Percentiles rank a stretch among this genome's conserved stretches.
These are phyloP conservation scores for Psix sp. DNA, from an alignment of 1,140 invertebrate genomes.

Conservation along the genomic window DNA sequence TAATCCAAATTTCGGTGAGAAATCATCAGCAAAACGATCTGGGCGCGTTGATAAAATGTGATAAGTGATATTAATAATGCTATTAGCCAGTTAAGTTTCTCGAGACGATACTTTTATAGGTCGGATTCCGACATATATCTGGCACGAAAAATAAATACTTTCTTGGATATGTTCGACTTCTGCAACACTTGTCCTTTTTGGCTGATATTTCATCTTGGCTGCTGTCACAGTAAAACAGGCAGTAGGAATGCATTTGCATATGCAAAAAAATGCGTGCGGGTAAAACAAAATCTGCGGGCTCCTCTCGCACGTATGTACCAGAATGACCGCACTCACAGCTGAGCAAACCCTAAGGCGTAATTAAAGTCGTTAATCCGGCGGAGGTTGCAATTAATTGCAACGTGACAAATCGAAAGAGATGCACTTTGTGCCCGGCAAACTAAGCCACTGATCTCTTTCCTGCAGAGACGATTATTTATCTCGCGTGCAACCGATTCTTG, in stretches of 20 bases:
- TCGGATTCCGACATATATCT: constrained; percentile 59
- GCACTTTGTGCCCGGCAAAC: constrained; percentile 56
- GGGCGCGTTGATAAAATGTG: constrained; percentile 27
- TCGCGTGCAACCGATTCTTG: constrained; percentile 55
- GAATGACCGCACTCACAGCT: constrained; percentile 40
- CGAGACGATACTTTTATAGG: constrained; percentile 24
- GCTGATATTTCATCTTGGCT: constrained; percentile 54
- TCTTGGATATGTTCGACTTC: constrained; percentile 50
- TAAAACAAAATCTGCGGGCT: constrained; percentile 34
- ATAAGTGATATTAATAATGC: constrained; percentile 53
- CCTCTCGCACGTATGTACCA: constrained; percentile 34
- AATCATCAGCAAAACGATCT: no score
- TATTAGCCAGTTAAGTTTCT: constrained; percentile 38
- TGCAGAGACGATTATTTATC: constrained; percentile 60
- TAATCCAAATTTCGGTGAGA: no score
- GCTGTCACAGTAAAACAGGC: constrained; percentile 57
- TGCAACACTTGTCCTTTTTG: constrained; percentile 51
- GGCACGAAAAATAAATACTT: constrained; percentile 47
- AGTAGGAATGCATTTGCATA: constrained; percentile 60
- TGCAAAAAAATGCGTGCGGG: constrained; percentile 53
- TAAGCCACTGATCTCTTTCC: constrained; percentile 59
- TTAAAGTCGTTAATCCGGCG: constrained; percentile 67
- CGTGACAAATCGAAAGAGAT: constrained; percentile 68
- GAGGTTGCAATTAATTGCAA: constrained; percentile 69
- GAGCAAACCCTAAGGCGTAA: constrained; percentile 59